Evolutionary conservation across 2,888 invertebrate species (phyloP).

Genomic region (Autographa pulchrina): DNA sequence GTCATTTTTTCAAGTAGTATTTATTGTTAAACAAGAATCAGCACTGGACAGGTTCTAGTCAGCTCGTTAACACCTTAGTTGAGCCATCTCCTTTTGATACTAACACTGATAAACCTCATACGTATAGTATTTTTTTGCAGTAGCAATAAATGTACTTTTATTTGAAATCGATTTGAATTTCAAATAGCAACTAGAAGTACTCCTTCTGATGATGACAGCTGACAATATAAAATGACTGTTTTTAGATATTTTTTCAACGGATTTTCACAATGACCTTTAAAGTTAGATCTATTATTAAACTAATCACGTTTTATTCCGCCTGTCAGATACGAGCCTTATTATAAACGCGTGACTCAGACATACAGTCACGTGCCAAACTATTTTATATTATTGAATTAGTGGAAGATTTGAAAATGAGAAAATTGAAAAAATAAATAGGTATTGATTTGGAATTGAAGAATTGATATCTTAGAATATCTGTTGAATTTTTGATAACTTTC

Average conservation of each 20-base stretch:
- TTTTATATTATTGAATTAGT: constrained; percentile 14
- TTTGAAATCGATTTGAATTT: too few species aligned
- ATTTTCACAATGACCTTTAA: constrained; percentile 6
- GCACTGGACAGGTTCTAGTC: too few species aligned
- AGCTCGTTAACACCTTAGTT: too few species aligned
- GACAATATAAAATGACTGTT: background rate
- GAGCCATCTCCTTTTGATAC: too few species aligned
- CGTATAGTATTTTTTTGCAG: too few species aligned
- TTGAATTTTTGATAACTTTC: background rate
- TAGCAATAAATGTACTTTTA: too few species aligned
- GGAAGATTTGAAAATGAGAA: constrained; percentile 11
- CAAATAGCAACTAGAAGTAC: too few species aligned
- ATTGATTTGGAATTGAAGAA: background rate
- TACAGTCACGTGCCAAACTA: constrained; percentile 15
- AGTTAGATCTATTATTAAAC: constrained; percentile 22
- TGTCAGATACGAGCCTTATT: constrained; percentile 14
- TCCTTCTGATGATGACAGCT: background rate
- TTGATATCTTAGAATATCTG: background rate
- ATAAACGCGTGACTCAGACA: constrained; percentile 12
- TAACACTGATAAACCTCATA: too few species aligned
- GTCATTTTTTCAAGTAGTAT: too few species aligned
- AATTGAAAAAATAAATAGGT: background rate
- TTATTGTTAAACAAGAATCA: too few species aligned
- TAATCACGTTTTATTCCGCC: constrained; percentile 24
- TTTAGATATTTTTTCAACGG: background rate